These are phyloP conservation scores for Cryptocephalus primarius DNA, from an alignment of 2,888 invertebrate genomes.

Conservation along the genomic window DNA sequence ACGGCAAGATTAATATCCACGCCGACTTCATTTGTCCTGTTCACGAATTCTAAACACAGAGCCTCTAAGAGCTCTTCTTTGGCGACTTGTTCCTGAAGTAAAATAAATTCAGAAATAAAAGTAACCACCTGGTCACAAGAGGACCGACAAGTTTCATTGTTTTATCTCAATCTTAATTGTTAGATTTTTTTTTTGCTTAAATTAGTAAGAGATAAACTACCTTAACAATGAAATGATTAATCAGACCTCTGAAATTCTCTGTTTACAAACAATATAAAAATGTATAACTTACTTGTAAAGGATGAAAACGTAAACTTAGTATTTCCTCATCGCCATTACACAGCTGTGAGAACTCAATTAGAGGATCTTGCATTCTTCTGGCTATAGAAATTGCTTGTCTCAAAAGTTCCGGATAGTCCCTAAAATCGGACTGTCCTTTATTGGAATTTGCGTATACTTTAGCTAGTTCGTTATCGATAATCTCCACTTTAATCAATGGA, in stretches of 20 bases:
- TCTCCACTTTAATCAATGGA: constrained; percentile 77
- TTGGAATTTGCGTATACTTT: constrained; percentile 88
- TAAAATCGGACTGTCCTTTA: constrained; percentile 72
- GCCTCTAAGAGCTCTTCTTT: constrained; percentile 82
- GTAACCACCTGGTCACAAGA: neutral
- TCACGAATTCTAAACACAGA: constrained; percentile 82
- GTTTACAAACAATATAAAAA: too few species aligned
- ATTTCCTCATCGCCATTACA: constrained; percentile 96
- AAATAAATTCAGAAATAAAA: constrained; percentile 29
- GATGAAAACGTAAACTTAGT: constrained; percentile 84
- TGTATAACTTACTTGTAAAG: constrained; percentile 47
- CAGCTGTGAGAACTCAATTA: constrained; percentile 91
- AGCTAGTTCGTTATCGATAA: constrained; percentile 88
- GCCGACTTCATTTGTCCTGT: constrained; percentile 94
- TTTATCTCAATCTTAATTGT: too few species aligned
- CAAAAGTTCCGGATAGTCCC: constrained; percentile 84
- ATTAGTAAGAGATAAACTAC: too few species aligned
- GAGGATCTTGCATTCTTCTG: constrained; percentile 85
- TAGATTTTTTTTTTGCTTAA: too few species aligned
- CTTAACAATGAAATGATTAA: too few species aligned
- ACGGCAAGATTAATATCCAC: constrained; percentile 94
- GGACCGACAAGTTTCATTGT: too few species aligned
- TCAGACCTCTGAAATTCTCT: too few species aligned
- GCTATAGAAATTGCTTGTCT: constrained; percentile 91
- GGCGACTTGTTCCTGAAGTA: constrained; percentile 55